These are phyloP conservation scores for Notothenia coriiceps DNA, from an alignment of 2,113 vertebrate genomes.

Conservation along the genomic window DNA sequence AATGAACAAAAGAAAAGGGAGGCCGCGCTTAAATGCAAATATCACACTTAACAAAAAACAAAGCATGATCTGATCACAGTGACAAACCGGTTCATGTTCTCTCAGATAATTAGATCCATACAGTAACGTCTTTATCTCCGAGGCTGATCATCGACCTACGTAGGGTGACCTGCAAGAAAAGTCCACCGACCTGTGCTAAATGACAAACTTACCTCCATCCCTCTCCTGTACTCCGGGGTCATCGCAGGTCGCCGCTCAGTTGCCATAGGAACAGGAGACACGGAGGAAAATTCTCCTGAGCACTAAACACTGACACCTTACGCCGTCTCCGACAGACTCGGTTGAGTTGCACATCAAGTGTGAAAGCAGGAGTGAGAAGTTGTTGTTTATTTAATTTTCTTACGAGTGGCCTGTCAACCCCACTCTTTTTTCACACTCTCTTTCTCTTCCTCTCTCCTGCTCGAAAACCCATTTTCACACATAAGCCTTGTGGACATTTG, in stretches of 20 bases:
- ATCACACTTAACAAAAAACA: neutral
- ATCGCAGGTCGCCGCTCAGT: slow-evolving; percentile 63
- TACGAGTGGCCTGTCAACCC: slow-evolving; percentile 69
- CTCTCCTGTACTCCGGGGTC: slow-evolving; percentile 49
- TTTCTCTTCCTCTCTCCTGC: slow-evolving; percentile 37
- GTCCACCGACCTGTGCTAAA: slow-evolving; percentile 48
- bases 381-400: slow-evolving; percentile 81
- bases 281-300: slow-evolving; percentile 65
- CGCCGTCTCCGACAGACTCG: slow-evolving; percentile 65
- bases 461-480: slow-evolving; percentile 64
- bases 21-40: neutral
- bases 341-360: slow-evolving; percentile 78
- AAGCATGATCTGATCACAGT: neutral
- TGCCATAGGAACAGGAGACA: slow-evolving; percentile 75
- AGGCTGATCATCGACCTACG: slow-evolving; percentile 16
- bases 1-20: neutral
- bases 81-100: slow-evolving; percentile 12
- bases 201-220: slow-evolving; percentile 51
- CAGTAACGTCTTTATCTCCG: neutral
- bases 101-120: neutral
- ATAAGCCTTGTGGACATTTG: slow-evolving; percentile 53
- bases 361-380: slow-evolving; percentile 79
- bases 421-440: slow-evolving; percentile 58
- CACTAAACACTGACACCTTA: slow-evolving; percentile 71
- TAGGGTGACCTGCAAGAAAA: neutral